Conservation (phyloP, 2,113 vertebrate species). For the Cricetomys ansorgei region DNA sequence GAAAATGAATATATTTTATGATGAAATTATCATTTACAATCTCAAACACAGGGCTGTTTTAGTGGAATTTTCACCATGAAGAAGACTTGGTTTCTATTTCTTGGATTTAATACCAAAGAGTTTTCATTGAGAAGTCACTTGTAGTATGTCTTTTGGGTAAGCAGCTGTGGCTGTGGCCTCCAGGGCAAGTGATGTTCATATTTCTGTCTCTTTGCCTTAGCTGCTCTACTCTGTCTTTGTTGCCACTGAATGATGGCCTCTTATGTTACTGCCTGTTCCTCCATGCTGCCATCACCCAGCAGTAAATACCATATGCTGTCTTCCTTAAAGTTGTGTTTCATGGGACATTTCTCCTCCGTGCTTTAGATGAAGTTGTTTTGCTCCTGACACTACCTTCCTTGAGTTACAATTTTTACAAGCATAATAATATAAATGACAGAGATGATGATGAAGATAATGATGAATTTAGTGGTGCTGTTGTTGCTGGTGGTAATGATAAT, state of each 20-base stretch:
- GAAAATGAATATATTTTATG: not conserved
- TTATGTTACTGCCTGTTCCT: not conserved
- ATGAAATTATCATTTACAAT: not conserved
- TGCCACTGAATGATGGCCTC: slow-evolving; percentile 45
- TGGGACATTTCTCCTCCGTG: not conserved
- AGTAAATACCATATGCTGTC: slow-evolving; percentile 62
- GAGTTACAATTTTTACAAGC: not conserved
- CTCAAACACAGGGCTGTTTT: not conserved
- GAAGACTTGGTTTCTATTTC: not conserved
- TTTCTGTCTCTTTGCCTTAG: slow-evolving; percentile 58
- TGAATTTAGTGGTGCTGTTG: not conserved
- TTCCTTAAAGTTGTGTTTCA: slow-evolving; percentile 58
- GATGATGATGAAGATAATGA: not conserved
- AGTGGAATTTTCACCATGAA: not conserved
- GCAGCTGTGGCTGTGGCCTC: slow-evolving; percentile 53
- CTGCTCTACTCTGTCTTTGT: not conserved
- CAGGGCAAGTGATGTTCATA: slow-evolving; percentile 49
- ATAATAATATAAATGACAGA: not conserved
- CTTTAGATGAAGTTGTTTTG: not conserved
- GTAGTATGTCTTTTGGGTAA: slow-evolving; percentile 19
- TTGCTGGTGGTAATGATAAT: not conserved
- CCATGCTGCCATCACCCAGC: not conserved
- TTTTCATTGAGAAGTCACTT: not conserved
- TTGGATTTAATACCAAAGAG: slow-evolving; percentile 26
- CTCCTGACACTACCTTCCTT: not conserved